Conservation (phyloP, 2,888 invertebrate species). For the Polyommatus iphigenia region DNA sequence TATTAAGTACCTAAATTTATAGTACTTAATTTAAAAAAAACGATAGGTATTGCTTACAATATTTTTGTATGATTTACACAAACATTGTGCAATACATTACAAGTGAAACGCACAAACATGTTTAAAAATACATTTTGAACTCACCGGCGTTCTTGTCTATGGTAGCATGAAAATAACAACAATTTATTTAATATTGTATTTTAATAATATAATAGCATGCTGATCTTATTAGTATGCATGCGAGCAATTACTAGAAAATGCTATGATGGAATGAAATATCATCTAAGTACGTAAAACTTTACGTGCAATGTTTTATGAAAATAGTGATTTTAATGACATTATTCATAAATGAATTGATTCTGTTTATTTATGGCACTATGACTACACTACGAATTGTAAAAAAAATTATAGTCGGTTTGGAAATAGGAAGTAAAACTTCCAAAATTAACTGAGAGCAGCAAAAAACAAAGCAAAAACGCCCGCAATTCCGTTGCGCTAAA, state of each 20-base stretch:
- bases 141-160: slow-evolving; percentile 78
- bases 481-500: no score
- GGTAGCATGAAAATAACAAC: slow-evolving; percentile 69
- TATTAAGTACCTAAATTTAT: not conserved
- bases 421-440: no score
- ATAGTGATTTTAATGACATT: not conserved
- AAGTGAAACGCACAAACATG: slow-evolving; percentile 14
- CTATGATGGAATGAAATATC: not conserved
- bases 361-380: not conserved
- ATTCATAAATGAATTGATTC: not conserved
- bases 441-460: no score
- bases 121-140: slow-evolving; percentile 47
- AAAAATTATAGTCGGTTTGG: not conserved
- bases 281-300: not conserved
- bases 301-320: slow-evolving; percentile 10
- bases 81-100: slow-evolving; percentile 23
- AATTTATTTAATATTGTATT: slow-evolving; percentile 44
- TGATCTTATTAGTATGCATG: slow-evolving; percentile 3
- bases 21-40: not conserved
- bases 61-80: not conserved
- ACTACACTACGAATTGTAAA: not conserved
- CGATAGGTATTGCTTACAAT: not conserved
- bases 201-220: slow-evolving; percentile 16
- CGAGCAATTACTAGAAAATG: not conserved
- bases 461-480: no score